These are phyloP conservation scores for Conger conger DNA, from an alignment of 2,113 vertebrate genomes.

Conservation along the genomic window DNA sequence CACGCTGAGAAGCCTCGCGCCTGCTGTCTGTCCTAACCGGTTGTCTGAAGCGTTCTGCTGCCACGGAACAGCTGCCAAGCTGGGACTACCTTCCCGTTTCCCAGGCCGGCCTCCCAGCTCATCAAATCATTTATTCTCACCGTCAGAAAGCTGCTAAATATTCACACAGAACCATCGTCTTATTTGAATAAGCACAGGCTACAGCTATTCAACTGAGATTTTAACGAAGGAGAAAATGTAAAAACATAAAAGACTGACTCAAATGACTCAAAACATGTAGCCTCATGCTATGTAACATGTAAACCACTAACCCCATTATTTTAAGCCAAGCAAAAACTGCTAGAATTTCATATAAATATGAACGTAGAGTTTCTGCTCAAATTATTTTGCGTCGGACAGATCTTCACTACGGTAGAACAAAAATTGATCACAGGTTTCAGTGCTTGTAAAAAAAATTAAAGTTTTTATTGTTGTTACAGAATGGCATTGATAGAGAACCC, in stretches of 20 bases:
- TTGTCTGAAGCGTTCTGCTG: constrained; percentile 50
- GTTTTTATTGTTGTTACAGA: constrained; percentile 72
- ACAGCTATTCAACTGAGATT: constrained; percentile 18
- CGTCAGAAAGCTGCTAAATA: constrained; percentile 62
- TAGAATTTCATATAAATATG: constrained; percentile 5
- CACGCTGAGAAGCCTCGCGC: constrained; percentile 67
- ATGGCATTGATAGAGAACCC: constrained; percentile 15
- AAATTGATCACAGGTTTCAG: constrained; percentile 68
- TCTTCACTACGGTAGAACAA: constrained; percentile 25
- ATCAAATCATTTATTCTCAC: constrained; percentile 54
- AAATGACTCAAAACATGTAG: neutral
- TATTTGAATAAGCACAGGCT: constrained; percentile 21
- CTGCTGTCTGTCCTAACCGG: constrained; percentile 68
- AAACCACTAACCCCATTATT: neutral
- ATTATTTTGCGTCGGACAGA: neutral
- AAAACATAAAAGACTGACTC: neutral
- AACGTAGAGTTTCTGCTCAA: neutral
- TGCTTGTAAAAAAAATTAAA: constrained; percentile 76
- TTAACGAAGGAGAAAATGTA: constrained; percentile 7
- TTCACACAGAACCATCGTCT: constrained; percentile 45
- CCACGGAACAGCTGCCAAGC: constrained; percentile 78
- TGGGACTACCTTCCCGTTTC: constrained; percentile 62
- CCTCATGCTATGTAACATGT: neutral
- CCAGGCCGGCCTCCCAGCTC: constrained; percentile 45
- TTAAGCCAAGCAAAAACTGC: neutral